Percentiles rank a stretch among this genome's conserved stretches.
These are phyloP conservation scores for Oxyura jamaicensis DNA, from an alignment of 2,113 vertebrate species.

Conservation along the genomic window DNA sequence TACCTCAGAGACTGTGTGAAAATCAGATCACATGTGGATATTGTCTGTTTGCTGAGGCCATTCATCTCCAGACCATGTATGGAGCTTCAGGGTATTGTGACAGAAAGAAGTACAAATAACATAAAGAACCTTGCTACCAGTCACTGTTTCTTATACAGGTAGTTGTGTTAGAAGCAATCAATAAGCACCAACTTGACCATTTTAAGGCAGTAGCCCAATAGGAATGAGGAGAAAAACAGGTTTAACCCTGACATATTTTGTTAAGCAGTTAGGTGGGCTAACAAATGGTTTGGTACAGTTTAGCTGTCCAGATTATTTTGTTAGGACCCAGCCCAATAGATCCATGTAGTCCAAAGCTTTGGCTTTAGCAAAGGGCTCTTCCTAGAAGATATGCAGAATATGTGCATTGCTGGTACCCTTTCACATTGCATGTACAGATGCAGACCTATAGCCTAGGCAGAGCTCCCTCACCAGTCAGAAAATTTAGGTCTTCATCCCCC, in stretches of 20 bases:
- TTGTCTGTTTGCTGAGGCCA: neutral
- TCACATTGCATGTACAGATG: neutral
- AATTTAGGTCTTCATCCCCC: neutral
- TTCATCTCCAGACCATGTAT: neutral
- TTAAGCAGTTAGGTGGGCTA: neutral
- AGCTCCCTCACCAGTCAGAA: neutral
- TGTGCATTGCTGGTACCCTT: neutral
- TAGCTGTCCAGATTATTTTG: neutral
- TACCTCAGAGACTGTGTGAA: neutral
- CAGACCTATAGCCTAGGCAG: neutral
- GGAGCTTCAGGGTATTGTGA: neutral
- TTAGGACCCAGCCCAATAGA: neutral
- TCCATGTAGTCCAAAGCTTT: neutral
- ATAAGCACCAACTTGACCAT: neutral
- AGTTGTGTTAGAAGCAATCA: neutral
- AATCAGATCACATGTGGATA: neutral
- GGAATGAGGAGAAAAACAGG: neutral
- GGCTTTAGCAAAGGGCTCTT: neutral
- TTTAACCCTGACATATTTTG: neutral
- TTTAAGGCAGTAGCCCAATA: neutral
- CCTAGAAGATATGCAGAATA: neutral
- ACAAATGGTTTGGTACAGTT: neutral
- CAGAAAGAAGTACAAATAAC: neutral
- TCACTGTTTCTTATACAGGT: neutral
- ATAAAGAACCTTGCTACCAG: neutral